These are phyloP conservation scores for Pitangus sulphuratus DNA, from an alignment of 2,797 vertebrate genomes.

Conservation along the genomic window DNA sequence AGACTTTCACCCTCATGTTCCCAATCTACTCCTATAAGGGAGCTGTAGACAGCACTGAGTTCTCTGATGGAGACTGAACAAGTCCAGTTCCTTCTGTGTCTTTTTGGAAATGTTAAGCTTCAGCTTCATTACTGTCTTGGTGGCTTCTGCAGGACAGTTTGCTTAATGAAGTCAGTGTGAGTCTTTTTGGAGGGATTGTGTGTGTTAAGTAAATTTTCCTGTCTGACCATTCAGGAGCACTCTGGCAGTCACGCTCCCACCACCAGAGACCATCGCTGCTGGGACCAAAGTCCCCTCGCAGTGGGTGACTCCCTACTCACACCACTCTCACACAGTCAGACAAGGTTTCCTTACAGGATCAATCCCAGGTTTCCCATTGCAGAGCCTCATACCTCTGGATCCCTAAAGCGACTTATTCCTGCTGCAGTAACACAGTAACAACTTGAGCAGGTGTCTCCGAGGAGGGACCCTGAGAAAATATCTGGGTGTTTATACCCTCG, in stretches of 20 bases:
- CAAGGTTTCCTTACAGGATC: not conserved
- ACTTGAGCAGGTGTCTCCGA: not conserved
- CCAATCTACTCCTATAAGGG: rapidly evolving
- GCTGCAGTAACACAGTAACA: not conserved
- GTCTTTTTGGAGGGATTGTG: not conserved
- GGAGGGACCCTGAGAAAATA: not conserved
- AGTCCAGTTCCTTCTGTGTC: not conserved
- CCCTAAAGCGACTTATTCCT: not conserved
- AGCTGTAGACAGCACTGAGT: not conserved
- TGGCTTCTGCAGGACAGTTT: not conserved
- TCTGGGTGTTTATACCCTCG: not conserved
- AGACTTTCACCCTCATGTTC: not conserved
- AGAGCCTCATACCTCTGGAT: not conserved
- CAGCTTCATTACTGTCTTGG: not conserved
- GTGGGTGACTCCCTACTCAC: too few relatives aligned
- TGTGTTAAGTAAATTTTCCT: not conserved
- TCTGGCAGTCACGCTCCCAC: not conserved
- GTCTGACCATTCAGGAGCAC: not conserved
- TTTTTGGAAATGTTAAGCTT: not conserved
- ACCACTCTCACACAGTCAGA: rapidly evolving
- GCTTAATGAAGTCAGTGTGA: not conserved
- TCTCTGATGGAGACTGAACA: not conserved
- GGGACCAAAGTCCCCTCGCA: not conserved
- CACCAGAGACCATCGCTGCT: not conserved
- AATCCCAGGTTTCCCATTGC: not conserved